These are phyloP conservation scores for Numenius arquata DNA, from an alignment of 2,113 vertebrate genomes.

Conservation along the genomic window DNA sequence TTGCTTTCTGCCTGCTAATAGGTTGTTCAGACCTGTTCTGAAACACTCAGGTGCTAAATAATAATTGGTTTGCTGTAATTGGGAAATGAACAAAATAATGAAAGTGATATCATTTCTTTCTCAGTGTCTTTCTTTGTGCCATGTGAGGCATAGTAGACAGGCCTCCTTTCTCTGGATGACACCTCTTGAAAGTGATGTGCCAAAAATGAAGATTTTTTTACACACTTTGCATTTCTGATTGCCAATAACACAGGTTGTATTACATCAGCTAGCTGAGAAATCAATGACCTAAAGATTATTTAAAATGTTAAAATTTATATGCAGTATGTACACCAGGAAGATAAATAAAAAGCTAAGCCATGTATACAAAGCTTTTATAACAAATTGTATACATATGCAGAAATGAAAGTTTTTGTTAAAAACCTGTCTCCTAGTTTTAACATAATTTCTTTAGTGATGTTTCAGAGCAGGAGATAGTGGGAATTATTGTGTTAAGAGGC, in stretches of 20 bases:
- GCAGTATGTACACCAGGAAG: not conserved
- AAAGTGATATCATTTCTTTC: not conserved
- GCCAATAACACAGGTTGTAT: not conserved
- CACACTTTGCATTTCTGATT: not conserved
- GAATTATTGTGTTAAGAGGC: not conserved
- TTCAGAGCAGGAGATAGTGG: not conserved
- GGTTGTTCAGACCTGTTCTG: not conserved
- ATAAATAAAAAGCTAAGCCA: not conserved
- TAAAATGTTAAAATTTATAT: conserved; percentile 24
- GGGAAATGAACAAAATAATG: not conserved
- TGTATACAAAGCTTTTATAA: not conserved
- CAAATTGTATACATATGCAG: not conserved
- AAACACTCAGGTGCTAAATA: conserved; percentile 10
- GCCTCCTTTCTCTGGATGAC: not conserved
- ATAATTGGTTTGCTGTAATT: not conserved
- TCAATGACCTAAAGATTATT: conserved; percentile 19
- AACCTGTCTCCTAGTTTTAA: not conserved
- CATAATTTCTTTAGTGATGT: not conserved
- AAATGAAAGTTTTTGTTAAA: not conserved
- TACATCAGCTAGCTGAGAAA: conserved; percentile 20
- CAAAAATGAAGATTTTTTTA: not conserved
- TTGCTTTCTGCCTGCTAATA: not conserved
- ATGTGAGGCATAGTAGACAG: not conserved
- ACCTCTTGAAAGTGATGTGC: conserved; percentile 29
- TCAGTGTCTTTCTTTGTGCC: not conserved